Percentiles rank a stretch among this genome's conserved stretches.
Evolutionary conservation across 2,888 invertebrate genomes (phyloP).

Genomic region (Acanthoscelides obtectus): DNA sequence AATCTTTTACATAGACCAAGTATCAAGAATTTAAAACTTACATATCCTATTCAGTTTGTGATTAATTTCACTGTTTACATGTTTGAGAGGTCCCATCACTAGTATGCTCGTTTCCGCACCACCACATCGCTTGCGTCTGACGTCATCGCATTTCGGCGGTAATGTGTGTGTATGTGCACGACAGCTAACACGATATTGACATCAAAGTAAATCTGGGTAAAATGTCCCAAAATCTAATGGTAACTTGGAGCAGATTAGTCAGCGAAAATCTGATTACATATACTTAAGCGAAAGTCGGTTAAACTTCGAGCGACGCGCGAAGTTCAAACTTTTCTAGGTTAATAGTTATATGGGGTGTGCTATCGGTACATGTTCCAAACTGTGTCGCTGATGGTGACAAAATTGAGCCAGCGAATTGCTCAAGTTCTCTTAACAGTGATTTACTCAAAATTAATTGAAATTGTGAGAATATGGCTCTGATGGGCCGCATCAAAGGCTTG

Average conservation of each 20-base stretch:
- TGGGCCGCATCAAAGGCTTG: no score
- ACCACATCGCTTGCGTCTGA: background rate
- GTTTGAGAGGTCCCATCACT: no score
- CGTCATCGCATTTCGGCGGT: background rate
- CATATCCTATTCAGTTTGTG: no score
- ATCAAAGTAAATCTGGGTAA: background rate
- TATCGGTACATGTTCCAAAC: background rate
- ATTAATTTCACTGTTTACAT: no score
- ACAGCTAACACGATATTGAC: background rate
- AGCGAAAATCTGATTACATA: background rate
- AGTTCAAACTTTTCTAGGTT: background rate
- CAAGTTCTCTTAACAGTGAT: no score
- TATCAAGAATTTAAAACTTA: no score
- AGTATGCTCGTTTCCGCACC: no score
- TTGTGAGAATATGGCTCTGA: no score
- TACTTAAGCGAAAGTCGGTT: background rate
- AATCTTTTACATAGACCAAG: no score
- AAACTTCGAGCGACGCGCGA: background rate
- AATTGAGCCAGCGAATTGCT: background rate
- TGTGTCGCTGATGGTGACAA: background rate
- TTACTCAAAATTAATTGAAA: no score
- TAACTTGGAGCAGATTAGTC: background rate
- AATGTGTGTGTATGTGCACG: background rate
- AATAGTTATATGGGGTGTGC: background rate
- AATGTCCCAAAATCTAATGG: background rate